Base-by-base conservation (phyloP, 2,797 vertebrate genomes). In the Mormyrus proboscirostris region DNA sequence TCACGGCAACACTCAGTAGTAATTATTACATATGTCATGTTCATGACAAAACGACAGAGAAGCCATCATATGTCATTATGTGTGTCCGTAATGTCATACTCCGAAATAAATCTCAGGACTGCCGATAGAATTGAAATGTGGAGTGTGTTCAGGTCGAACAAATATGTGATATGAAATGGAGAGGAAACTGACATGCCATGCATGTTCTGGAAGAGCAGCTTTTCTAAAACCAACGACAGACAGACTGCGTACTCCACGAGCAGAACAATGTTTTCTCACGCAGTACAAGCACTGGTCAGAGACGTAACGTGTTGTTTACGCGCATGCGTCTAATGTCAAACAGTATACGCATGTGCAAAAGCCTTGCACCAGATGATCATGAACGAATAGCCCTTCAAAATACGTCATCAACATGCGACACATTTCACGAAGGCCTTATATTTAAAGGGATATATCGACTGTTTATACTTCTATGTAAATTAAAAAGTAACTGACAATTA, bases 331-430 rank as follows among this genome's bases (percentile, higher is more conserved):
- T 29, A 69, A 69, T 69, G 62, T 33, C 25, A 29, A 69, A 4
- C 62, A 69, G 2, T 14, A 38, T 79, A 41, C 38, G 38, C 73
- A 79, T 79, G 73, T 38, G 33, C 33, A 1, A 79, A 44, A 79
- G 1, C 38, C 38, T 19, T 73, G 12, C 22, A 5, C 12, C 65
- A 73, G 29, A 73, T 79, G 41, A 44, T 44, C 14, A 79, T 41
- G 16, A 41, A 57, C 25, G 51, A 59, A 9, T 59, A 38, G 12
- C 50, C n/a, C 10, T 14, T 50, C 2, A 0, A 0, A 6, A 33
- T 1, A 91, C 91, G 90, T 88, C 88, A 92, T 89, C 7, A 33
- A 0, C 0, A 1, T 4, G 93, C 92, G 92, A 62, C 91, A n/a
- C 5, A n/a, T 1, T 4, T 14, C 49, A 53, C 33, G 90, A 91